These are phyloP conservation scores for Gymnobelideus leadbeateri DNA, from an alignment of 2,113 vertebrate species.

Conservation along the genomic window DNA sequence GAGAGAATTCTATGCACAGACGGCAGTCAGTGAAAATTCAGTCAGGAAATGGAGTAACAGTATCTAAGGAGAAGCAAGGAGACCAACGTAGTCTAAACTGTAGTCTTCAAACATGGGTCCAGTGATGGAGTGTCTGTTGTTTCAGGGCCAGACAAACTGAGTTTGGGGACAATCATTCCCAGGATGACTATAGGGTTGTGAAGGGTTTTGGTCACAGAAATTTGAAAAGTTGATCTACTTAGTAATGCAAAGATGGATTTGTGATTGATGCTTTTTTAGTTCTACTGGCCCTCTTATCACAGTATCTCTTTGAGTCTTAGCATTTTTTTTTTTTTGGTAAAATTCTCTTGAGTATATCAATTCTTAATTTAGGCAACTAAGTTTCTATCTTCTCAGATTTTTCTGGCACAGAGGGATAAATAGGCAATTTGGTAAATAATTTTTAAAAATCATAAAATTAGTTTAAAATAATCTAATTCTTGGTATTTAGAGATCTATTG, in stretches of 20 bases:
- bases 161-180: no score
- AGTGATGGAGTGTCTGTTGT: no score
- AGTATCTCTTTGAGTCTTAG: background rate
- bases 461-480: background rate
- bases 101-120: no score
- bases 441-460: background rate
- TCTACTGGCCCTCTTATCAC: background rate
- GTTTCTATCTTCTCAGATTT: background rate
- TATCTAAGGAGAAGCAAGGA: no score
- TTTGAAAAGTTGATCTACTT: no score
- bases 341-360: background rate
- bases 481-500: background rate
- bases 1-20: no score
- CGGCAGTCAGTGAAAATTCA: no score
- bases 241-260: background rate
- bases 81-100: no score
- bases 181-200: no score
- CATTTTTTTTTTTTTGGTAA: background rate
- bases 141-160: no score
- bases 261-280: background rate
- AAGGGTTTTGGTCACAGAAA: no score
- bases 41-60: no score
- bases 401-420: background rate
- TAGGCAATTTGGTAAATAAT: background rate
- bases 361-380: background rate